phyloP scores from a whole-genome alignment of 2,797 vertebrate species.

The Cynopterus sphinx region DNA sequence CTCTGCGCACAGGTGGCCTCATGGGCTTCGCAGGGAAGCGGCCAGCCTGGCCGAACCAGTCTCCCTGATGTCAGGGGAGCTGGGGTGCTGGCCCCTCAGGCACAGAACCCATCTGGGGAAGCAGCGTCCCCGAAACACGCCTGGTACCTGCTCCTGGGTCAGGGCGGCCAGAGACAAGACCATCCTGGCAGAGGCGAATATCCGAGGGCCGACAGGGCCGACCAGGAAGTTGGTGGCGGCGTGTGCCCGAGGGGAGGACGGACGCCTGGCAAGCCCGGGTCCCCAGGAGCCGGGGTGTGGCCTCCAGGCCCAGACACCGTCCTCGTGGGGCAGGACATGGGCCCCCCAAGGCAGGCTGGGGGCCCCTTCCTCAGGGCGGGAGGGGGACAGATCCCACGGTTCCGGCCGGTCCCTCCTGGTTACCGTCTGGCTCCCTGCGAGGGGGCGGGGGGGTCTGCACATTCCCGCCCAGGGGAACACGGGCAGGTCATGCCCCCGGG shows the following conservation, averaged over 20 bases:
- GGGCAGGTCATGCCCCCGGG: neutral
- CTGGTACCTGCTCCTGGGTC: conserved; percentile 48
- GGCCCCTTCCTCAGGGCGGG: neutral
- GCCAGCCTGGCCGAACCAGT: rapidly evolving
- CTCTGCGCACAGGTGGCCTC: neutral
- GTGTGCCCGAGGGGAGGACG: neutral
- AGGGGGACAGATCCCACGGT: neutral
- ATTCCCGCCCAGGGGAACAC: too few relatives aligned
- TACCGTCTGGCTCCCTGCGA: neutral
- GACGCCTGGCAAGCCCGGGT: neutral
- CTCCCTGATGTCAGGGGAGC: neutral
- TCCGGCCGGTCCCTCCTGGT: neutral
- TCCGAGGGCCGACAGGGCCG: neutral
- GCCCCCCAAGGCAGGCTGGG: neutral
- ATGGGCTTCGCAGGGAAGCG: neutral
- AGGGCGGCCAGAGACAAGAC: neutral
- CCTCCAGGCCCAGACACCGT: neutral
- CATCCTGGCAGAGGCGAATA: neutral
- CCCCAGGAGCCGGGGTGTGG: neutral
- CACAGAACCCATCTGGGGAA: neutral
- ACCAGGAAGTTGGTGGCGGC: conserved; percentile 45
- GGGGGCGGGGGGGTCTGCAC: too few relatives aligned
- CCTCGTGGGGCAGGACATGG: neutral
- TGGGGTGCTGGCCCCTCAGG: neutral
- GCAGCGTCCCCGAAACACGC: neutral